Base-by-base conservation (phyloP, 2,888 invertebrate genomes). In the Myopa testacea region DNA sequence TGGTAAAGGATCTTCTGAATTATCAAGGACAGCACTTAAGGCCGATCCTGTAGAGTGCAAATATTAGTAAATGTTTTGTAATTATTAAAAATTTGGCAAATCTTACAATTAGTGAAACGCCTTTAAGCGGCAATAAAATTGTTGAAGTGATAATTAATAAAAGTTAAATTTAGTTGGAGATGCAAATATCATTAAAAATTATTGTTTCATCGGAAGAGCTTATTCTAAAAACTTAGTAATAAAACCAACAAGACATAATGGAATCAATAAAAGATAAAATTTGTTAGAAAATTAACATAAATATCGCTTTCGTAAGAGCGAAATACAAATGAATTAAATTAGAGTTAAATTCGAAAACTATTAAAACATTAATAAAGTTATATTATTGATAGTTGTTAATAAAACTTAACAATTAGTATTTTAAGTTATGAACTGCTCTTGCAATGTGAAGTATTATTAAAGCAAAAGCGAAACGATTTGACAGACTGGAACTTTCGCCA, bases 1-100 rank as follows among this genome's bases (percentile, higher is more conserved):
- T 74, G 96, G 95, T 88, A 95, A 94, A 10, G 94, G 92, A 85
- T 96, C 96, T 81, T 96, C 95, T 78, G 91, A 90, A 82, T 92
- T 92, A 80, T 88, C 88, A 79, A 90, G 88, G 81, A 89, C 83
- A 80, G 88, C 80, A 85, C 85, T 89, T 79, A 89, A 87, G 79
- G 88, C 84, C 75, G 89, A 88, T 78, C 89, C 89, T 90, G 79
- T 26, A 60, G 69, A 75, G 45, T 68, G 40, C 14, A 69, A 58
- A 75, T 60, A 69, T 75, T 75, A 75, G 75, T 69, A 60, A 60
- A 75, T 75, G 75, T 75, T 65, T 65, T 75, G 45, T 52, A 45
- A 69, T 40, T 60, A 69, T 26, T 69, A 50, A 37, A 40, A 65
- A 75, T 75, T 34, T 68, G 45, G 78, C 78, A 79, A 82, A 79